Conservation (phyloP, 2,888 invertebrate genomes). For the Coelopa pilipes region DNA sequence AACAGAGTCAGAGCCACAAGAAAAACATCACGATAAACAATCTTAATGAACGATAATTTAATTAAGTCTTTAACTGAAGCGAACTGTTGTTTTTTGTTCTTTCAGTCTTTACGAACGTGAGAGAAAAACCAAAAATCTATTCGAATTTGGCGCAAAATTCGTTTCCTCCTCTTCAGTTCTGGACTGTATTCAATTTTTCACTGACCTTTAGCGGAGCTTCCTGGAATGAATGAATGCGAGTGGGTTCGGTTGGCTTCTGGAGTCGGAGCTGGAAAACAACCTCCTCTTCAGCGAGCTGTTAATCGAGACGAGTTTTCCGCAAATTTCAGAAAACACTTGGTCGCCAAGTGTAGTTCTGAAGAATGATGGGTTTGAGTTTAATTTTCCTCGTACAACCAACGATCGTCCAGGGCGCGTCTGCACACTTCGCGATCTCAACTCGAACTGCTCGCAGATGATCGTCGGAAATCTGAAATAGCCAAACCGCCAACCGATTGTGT, state of each 20-base stretch:
- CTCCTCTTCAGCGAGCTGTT: no score
- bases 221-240: no score
- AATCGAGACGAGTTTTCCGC: constrained; percentile 4
- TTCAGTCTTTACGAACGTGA: not conserved
- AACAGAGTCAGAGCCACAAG: not conserved
- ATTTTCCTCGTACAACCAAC: no score
- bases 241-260: no score
- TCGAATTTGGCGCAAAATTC: not conserved
- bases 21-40: not conserved
- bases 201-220: no score
- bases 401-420: constrained; percentile 41
- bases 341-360: no score
- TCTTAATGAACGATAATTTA: constrained; percentile 13
- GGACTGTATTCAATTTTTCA: no score
- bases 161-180: no score
- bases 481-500: not conserved
- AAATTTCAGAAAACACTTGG: not conserved
- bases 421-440: constrained; percentile 50
- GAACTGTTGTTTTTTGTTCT: no score
- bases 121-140: not conserved
- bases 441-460: constrained; percentile 50
- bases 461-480: constrained; percentile 38
- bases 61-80: constrained; percentile 8
- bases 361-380: not conserved
- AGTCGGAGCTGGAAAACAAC: no score